A percentile compares a stretch with the other conserved stretches of the same genome.
Evolutionary conservation across 2,888 invertebrate genomes (phyloP).

Genomic region (Isoperla grammatica): DNA sequence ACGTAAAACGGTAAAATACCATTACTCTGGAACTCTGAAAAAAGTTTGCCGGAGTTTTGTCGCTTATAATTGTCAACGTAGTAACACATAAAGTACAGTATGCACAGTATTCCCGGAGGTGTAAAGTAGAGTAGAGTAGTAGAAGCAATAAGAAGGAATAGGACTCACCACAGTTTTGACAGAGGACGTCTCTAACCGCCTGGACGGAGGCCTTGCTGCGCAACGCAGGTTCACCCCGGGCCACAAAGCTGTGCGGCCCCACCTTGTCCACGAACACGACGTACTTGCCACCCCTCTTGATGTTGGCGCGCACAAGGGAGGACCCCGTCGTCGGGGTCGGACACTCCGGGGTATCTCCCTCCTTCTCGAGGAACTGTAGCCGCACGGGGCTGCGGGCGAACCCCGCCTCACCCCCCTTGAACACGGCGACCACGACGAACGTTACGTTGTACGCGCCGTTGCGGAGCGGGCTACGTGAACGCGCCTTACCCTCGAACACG

Average conservation of each 20-base stretch:
- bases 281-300: constrained; percentile 53
- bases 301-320: constrained; percentile 51
- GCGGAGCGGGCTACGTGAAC: constrained; percentile 55
- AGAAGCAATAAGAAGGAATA: background rate
- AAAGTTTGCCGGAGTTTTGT: too few species aligned
- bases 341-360: constrained; percentile 34
- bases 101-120: too few species aligned
- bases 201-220: constrained; percentile 38
- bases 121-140: too few species aligned
- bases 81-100: too few species aligned
- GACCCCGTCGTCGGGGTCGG: constrained; percentile 35
- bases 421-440: constrained; percentile 57
- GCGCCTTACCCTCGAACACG: constrained; percentile 60
- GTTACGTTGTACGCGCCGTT: constrained; percentile 57
- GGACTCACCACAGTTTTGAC: constrained; percentile 38
- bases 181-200: constrained; percentile 37
- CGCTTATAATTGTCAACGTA: too few species aligned
- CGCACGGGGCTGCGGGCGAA: constrained; percentile 41
- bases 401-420: constrained; percentile 44
- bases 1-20: too few species aligned
- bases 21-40: too few species aligned
- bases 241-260: constrained; percentile 53
- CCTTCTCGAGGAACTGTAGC: constrained; percentile 49
- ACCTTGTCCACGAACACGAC: constrained; percentile 54
- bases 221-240: constrained; percentile 50